Evolutionary conservation across 2,797 vertebrate genomes (phyloP).

Genomic region (Staurois parvus): DNA sequence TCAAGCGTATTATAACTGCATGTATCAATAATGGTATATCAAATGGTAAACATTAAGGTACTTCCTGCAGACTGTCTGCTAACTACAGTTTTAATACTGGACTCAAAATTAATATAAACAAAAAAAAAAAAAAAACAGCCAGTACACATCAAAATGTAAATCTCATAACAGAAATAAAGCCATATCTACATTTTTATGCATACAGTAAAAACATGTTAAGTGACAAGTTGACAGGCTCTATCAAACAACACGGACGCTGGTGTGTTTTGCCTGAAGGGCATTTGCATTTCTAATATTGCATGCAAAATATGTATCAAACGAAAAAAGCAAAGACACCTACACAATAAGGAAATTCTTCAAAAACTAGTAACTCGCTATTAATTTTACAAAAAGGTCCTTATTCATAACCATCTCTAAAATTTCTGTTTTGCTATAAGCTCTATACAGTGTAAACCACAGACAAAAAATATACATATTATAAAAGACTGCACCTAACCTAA

Average conservation of each 20-base stretch:
- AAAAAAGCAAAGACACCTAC: not conserved
- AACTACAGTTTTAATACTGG: not conserved
- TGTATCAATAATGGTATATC: too few species aligned
- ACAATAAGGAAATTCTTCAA: not conserved
- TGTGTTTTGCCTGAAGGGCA: slow-evolving; percentile 27
- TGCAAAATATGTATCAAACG: slow-evolving; percentile 31
- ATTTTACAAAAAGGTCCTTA: not conserved
- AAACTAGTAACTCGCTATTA: too few species aligned
- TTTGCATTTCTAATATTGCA: slow-evolving; percentile 50
- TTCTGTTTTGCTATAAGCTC: too few species aligned
- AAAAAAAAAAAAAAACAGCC: not conserved
- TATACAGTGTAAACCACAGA: too few species aligned
- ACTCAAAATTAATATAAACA: not conserved
- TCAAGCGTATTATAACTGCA: too few species aligned
- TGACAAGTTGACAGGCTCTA: not conserved
- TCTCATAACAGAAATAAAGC: slow-evolving; percentile 4
- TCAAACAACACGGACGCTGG: not conserved
- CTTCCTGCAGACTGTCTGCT: too few species aligned
- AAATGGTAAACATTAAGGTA: too few species aligned
- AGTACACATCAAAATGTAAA: slow-evolving; percentile 12
- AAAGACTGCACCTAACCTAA: too few species aligned
- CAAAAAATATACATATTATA: too few species aligned
- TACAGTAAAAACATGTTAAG: slow-evolving; percentile 5
- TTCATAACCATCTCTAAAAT: too few species aligned
- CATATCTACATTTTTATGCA: slow-evolving; percentile 1